These are phyloP conservation scores for Drosophila tristis DNA, from an alignment of 1,140 invertebrate genomes.

Conservation along the genomic window DNA sequence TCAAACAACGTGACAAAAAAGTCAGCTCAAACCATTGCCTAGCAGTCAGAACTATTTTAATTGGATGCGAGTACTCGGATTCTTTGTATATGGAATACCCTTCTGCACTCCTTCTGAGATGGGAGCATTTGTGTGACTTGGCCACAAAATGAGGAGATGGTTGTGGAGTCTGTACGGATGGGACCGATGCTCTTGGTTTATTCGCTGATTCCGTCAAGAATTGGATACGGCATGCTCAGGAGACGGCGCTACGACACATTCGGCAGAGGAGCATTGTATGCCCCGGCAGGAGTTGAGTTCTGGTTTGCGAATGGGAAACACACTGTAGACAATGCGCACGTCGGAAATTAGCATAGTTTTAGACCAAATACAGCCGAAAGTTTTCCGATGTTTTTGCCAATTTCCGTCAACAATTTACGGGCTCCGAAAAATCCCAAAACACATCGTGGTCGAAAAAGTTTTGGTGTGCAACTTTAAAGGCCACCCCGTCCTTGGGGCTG, in stretches of 20 bases:
- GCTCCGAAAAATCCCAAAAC: conserved; percentile 2
- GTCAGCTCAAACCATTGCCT: not conserved
- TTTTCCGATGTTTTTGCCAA: conserved; percentile 80
- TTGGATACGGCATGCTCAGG: no score
- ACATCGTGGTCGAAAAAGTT: conserved; percentile 42
- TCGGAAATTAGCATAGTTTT: conserved; percentile 81
- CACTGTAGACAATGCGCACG: conserved; percentile 37
- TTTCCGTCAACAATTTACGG: conserved; percentile 67
- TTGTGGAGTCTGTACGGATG: no score
- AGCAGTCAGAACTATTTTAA: not conserved
- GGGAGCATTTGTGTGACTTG: no score
- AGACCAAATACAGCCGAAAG: conserved; percentile 33
- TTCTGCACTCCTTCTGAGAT: no score
- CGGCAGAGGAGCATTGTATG: no score
- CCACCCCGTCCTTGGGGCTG: conserved; percentile 3
- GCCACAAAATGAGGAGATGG: no score
- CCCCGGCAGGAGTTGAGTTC: conserved; percentile 10
- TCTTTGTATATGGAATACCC: no score
- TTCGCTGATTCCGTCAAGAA: no score
- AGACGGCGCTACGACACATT: not conserved
- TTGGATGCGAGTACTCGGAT: no score
- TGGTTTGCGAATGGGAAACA: not conserved
- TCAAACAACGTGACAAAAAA: not conserved
- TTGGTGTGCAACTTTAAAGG: conserved; percentile 46
- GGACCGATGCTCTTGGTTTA: no score